Evolutionary conservation across 1,140 invertebrate genomes (phyloP), one percentile per base, ranked within the genome.

Genomic region (Drosophila ironensis): DNA sequence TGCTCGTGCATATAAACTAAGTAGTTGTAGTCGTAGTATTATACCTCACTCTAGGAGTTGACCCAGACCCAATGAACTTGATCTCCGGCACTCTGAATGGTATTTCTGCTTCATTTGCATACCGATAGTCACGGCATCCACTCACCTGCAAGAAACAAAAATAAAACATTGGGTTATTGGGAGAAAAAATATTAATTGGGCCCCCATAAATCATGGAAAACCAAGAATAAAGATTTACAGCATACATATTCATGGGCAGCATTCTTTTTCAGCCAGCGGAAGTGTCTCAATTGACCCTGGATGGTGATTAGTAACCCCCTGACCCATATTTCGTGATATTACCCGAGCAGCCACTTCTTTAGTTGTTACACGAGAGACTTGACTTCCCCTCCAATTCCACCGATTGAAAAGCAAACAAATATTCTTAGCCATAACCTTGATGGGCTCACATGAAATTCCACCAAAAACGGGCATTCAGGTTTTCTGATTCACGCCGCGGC

Each of bases 51-150:
- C 37, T 37, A 54, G 52, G 68, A 40, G 56, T 63, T 86, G 80
- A 86, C 80, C 80, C 67, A 86, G 80, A 86, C 80, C 80, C 44
- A 86, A 50, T 86, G 80, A 86, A 86, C 80, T 86, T 86, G 80
- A 77, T 80, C 75, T 74, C 45, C 59, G 44, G 19, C 46, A 47
- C 38, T n/a, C n/a, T n/a, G n/a, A n/a, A n/a, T 2, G 47, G 14
- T 17, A 42, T 28, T 6, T 41, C 22, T n/a, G 28, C 9, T 6
- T 24, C 38, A 60, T 70, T 38, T 57, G 17, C 48, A 69, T 68
- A 40, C 2, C 11, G 11, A 12, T 2, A 27, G 19, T 19, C 20
- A 17, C 30, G n/a, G n/a, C n/a, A n/a, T n/a, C 8, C 7, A 47
- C 51, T 80, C 47, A 84, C 78, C 78, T 84, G 70, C 51, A 63